Conservation (phyloP, 1,140 invertebrate genomes). For the Olivierus martensii region DNA sequence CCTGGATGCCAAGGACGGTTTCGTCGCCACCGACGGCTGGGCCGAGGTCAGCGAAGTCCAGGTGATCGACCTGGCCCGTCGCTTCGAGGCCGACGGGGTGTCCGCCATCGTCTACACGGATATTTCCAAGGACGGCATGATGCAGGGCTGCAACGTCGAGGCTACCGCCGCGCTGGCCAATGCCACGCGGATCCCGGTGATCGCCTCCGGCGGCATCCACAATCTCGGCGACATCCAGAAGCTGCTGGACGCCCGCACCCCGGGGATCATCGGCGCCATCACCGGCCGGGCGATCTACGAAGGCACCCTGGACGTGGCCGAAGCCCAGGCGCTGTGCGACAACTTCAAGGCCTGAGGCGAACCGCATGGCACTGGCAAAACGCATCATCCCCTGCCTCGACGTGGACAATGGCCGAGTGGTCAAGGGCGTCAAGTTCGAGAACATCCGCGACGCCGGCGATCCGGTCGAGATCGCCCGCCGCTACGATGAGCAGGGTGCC, state of each 20-base stretch:
- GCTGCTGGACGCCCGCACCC: neutral
- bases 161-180: constrained; percentile 4
- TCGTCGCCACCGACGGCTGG: constrained; percentile 9
- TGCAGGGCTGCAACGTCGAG: constrained; percentile 8
- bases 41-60: neutral
- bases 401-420: constrained; percentile 1
- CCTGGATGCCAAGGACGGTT: too few relatives aligned
- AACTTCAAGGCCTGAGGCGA: neutral
- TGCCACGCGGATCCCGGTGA: neutral
- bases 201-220: constrained; percentile 8
- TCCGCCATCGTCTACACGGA: constrained; percentile 9
- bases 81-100: constrained; percentile 4
- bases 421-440: constrained; percentile 7
- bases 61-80: neutral
- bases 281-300: constrained; percentile 2
- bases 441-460: constrained; percentile 4
- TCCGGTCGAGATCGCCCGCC: neutral
- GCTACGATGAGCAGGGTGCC: constrained; percentile 3
- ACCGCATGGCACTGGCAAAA: neutral
- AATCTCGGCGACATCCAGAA: constrained; percentile 6
- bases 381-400: constrained; percentile 16
- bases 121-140: constrained; percentile 7
- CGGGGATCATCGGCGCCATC: constrained; percentile 2
- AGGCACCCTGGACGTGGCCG: neutral
- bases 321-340: neutral